phyloP scores from a whole-genome alignment of 2,888 invertebrate species.

The Subacronicta megacephala region DNA sequence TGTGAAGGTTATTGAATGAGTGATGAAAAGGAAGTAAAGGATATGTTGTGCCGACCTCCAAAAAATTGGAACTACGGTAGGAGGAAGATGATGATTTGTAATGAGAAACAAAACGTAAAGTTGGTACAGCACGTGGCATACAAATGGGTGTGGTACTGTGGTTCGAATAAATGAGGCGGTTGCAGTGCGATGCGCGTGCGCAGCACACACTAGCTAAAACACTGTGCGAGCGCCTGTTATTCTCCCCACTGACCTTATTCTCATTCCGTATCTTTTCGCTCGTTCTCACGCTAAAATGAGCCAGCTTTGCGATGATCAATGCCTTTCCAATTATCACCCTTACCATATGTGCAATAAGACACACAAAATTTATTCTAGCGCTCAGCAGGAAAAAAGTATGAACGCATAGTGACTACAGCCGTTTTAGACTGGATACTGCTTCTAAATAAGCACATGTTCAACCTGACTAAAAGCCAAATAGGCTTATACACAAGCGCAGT shows the following conservation, averaged over 20 bases:
- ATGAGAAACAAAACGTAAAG: constrained; percentile 3
- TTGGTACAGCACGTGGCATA: constrained; percentile 35
- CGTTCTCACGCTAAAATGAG: constrained; percentile 43
- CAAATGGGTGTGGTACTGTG: constrained; percentile 31
- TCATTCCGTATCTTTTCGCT: constrained; percentile 46
- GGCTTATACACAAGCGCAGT: no score
- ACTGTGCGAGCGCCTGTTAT: constrained; percentile 43
- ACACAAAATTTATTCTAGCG: background rate
- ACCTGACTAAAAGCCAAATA: no score
- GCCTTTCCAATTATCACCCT: constrained; percentile 1
- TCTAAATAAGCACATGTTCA: no score
- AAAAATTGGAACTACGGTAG: no score
- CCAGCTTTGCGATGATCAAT: constrained; percentile 13
- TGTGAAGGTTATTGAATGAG: no score
- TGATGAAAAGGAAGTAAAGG: no score
- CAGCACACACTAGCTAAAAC: constrained; percentile 32
- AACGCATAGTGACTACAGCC: no score
- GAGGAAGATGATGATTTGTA: no score
- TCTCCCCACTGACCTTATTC: constrained; percentile 60
- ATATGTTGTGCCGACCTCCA: no score
- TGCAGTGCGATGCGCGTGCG: constrained; percentile 24
- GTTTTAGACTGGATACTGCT: no score
- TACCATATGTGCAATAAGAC: no score
- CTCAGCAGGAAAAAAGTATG: no score
- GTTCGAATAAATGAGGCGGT: constrained; percentile 36